These are phyloP conservation scores for Nyctibius grandis DNA, from an alignment of 2,797 vertebrate genomes.

Conservation along the genomic window DNA sequence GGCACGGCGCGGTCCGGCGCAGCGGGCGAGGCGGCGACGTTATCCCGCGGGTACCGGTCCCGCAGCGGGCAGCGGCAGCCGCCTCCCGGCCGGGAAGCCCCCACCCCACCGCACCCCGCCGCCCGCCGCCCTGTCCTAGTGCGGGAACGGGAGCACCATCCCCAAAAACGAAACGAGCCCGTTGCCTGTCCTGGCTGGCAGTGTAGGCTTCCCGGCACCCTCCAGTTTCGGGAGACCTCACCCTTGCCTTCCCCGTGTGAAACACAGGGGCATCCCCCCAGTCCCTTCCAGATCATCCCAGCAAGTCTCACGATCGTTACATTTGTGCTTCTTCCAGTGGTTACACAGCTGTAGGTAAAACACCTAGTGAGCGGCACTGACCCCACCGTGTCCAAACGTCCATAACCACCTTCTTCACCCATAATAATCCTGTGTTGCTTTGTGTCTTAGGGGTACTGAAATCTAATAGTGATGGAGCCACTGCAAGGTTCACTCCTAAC, in stretches of 20 bases:
- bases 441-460: background rate
- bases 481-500: background rate
- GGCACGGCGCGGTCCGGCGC: background rate
- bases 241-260: background rate
- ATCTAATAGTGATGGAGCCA: background rate
- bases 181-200: background rate
- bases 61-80: background rate
- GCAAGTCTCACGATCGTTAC: rapidly evolving
- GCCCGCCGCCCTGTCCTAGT: background rate
- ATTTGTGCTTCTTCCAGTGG: background rate
- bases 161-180: no score
- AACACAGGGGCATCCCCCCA: background rate
- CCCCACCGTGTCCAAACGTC: rapidly evolving
- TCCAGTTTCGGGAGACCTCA: background rate
- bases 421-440: rapidly evolving
- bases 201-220: background rate
- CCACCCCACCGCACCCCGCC: no score
- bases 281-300: background rate
- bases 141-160: background rate
- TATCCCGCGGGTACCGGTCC: background rate
- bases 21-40: background rate
- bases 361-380: rapidly evolving
- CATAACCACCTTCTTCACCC: background rate
- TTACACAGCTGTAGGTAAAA: no score
- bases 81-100: background rate